phyloP scores from a whole-genome alignment of 1,140 invertebrate genomes.

The Drosophila ohnishii region DNA sequence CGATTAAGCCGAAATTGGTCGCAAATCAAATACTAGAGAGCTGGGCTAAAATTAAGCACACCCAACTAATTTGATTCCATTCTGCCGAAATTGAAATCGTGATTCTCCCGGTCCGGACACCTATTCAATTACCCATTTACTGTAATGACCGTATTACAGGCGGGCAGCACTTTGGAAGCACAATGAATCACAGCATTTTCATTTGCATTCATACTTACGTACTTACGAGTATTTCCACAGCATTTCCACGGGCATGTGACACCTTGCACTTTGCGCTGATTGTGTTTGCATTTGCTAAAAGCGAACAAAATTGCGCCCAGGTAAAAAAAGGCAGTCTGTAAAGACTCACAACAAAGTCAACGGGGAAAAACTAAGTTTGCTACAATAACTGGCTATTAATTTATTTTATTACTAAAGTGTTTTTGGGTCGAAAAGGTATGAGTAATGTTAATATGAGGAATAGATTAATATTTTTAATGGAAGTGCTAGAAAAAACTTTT shows the following conservation, averaged over 20 bases:
- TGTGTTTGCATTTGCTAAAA: constrained; percentile 48
- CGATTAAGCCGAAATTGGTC: constrained; percentile 22
- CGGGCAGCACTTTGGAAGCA: constrained; percentile 36
- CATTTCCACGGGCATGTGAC: constrained; percentile 57
- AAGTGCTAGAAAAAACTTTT: neutral
- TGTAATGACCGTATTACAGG: constrained; percentile 25
- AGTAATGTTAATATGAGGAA: neutral
- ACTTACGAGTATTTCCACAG: constrained; percentile 10
- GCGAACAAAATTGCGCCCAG: constrained; percentile 7
- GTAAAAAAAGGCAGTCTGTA: constrained; percentile 1
- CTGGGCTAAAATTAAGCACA: constrained; percentile 16
- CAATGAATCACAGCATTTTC: constrained; percentile 54
- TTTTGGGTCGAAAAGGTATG: neutral
- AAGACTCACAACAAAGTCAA: neutral
- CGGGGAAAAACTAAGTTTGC: neutral
- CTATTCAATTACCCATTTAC: constrained; percentile 48
- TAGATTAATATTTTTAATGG: neutral
- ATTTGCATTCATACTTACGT: constrained; percentile 31
- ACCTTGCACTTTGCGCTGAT: constrained; percentile 68
- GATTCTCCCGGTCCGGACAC: constrained; percentile 21
- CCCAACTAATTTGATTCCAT: constrained; percentile 17
- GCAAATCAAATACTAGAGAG: constrained; percentile 41
- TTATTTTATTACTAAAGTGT: neutral
- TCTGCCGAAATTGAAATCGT: constrained; percentile 43
- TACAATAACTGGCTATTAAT: neutral